These are phyloP conservation scores for Vespertilio murinus DNA, from an alignment of 2,797 vertebrate species.

Conservation along the genomic window DNA sequence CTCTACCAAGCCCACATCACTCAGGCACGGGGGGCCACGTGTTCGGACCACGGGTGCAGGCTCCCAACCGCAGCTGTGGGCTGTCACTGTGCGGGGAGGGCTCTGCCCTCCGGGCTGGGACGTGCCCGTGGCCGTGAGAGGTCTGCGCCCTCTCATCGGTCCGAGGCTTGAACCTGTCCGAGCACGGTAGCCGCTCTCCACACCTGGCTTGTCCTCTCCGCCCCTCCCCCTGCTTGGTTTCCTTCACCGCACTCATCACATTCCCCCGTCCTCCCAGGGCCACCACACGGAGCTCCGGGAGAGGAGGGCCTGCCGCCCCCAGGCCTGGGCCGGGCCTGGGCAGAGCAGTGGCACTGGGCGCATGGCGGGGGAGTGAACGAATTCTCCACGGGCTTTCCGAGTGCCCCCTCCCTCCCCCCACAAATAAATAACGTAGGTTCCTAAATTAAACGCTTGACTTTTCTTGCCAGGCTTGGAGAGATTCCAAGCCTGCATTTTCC, in stretches of 20 bases:
- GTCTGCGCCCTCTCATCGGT: too few species aligned
- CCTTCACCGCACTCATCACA: background rate
- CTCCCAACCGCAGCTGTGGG: too few species aligned
- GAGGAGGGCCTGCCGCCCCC: background rate
- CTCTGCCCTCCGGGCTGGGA: too few species aligned
- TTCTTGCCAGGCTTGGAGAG: background rate
- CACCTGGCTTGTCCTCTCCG: background rate
- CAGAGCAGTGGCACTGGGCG: background rate
- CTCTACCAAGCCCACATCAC: too few species aligned
- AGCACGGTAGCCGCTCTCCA: too few species aligned
- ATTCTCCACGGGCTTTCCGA: background rate
- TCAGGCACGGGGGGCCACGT: too few species aligned
- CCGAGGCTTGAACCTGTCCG: too few species aligned
- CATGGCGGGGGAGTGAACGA: background rate
- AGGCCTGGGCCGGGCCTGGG: background rate
- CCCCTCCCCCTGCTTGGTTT: background rate
- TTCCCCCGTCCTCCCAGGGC: too few species aligned
- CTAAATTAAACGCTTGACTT: background rate
- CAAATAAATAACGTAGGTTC: background rate
- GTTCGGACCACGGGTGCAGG: too few species aligned
- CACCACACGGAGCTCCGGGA: background rate
- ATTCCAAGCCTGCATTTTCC: background rate
- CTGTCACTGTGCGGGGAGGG: too few species aligned
- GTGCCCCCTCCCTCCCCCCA: too few species aligned
- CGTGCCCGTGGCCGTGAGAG: too few species aligned